Evolutionary conservation across 2,888 invertebrate species (phyloP), one percentile per base, ranked within the genome.

Genomic region (Cyclophora albipunctata): DNA sequence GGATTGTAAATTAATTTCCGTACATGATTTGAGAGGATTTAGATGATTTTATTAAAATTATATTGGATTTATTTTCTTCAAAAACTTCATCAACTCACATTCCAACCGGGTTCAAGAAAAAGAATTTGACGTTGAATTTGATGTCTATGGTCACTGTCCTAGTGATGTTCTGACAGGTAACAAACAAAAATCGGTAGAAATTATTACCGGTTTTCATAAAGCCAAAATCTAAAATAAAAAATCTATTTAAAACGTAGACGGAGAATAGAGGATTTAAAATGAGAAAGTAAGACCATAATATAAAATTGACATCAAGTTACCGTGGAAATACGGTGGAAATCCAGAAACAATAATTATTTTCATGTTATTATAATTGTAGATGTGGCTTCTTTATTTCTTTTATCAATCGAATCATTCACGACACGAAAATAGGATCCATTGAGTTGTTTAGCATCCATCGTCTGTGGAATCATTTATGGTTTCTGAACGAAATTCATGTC

Each of bases 31-130:
- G 47, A 49, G 45, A 41, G 49, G 69, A 77, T 73, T 63, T 55
- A 52, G 50, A 46, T 54, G 49, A 61, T 65, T 70, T 68, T 55
- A 58, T 54, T 54, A 55, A 58, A 71, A 85, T 85, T 77, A 55
- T 60, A 67, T 67, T 67, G 76, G 85, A 87, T 86, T 84, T 81
- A 77, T 76, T 80, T 78, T 59, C 58, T 63, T 64, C 58, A 60
- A 73, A 76, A 73, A 73, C 67, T 78, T 73, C 66, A 76, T 71
- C 78, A 78, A 88, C 87, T 88, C 83, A 88, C 88, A 81, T 82
- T 83, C 70, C 68, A 78, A 82, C 83, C 85, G 85, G 84, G 82
- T 74, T 80, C 78, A 78, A 83, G 82, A 77, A 85, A 86, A 86
- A 84, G 83, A 79, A 78, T 55, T 81, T 78, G 64, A 67, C 63